Evolutionary conservation across 2,797 vertebrate genomes (phyloP).

Genomic region (Myripristis murdjan): DNA sequence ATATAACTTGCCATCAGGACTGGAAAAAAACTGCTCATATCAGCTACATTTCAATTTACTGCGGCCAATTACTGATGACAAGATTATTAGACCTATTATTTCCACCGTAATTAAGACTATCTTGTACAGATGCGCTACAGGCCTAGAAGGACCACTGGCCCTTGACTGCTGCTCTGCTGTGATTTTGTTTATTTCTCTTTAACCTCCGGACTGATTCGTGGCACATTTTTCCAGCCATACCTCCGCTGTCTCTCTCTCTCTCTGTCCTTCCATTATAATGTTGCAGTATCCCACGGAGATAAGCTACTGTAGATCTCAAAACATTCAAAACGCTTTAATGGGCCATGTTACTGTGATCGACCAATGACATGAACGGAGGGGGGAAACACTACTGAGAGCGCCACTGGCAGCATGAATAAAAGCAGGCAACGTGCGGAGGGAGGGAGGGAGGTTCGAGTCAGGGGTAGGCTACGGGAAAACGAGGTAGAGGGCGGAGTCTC

Average conservation of each 20-base stretch:
- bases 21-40: no score
- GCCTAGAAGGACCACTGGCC: no score
- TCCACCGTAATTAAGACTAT: not conserved
- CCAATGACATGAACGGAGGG: conserved; percentile 69
- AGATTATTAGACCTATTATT: no score
- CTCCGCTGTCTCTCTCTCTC: no score
- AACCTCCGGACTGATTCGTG: no score
- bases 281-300: not conserved
- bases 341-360: conserved; percentile 63
- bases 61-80: not conserved
- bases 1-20: no score
- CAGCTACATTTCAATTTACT: not conserved
- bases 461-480: conserved; percentile 65
- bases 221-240: no score
- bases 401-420: conserved; percentile 70
- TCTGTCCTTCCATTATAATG: not conserved
- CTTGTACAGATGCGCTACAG: not conserved
- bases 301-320: conserved; percentile 15
- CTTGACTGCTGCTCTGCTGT: not conserved
- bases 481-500: conserved; percentile 85
- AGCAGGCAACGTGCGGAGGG: conserved; percentile 64
- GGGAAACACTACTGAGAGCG: conserved; percentile 72
- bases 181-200: not conserved
- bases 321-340: conserved; percentile 60
- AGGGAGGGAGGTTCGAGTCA: conserved; percentile 54